These are phyloP conservation scores for Dysmachus trigonus DNA, from an alignment of 2,888 invertebrate genomes.

Conservation along the genomic window DNA sequence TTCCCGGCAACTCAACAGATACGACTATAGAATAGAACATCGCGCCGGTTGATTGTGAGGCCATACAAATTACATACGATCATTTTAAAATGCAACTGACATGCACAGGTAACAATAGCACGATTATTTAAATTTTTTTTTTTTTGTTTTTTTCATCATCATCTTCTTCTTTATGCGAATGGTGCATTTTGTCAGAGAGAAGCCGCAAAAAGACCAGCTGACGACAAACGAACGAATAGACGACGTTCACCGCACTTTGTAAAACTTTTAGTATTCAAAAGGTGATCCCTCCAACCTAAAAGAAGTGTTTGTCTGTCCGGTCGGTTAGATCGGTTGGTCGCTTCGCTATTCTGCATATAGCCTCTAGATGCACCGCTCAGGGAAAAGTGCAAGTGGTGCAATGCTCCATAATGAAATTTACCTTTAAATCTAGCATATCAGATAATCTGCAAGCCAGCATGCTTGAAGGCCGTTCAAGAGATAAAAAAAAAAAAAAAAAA, in stretches of 20 bases:
- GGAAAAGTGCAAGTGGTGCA: constrained; percentile 22
- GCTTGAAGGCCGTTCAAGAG: constrained; percentile 14
- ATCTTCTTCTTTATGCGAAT: background rate
- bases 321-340: background rate
- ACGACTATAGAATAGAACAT: background rate
- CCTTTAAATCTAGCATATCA: constrained; percentile 12
- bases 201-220: background rate
- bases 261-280: background rate
- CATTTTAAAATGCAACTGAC: background rate
- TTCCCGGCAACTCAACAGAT: background rate
- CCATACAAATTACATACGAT: background rate
- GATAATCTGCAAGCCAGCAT: constrained; percentile 6
- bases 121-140: background rate
- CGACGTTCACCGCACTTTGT: background rate
- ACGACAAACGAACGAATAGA: background rate
- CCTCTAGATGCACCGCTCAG: background rate
- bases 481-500: background rate
- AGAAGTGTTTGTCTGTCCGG: background rate
- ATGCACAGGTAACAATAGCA: background rate
- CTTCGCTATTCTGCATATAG: background rate
- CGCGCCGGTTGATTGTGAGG: background rate
- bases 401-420: constrained; percentile 4
- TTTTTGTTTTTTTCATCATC: no score
- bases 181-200: background rate
- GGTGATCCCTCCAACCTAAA: background rate